Base-by-base conservation (phyloP, 1,140 invertebrate genomes). In the Eufriesea mexicana region DNA sequence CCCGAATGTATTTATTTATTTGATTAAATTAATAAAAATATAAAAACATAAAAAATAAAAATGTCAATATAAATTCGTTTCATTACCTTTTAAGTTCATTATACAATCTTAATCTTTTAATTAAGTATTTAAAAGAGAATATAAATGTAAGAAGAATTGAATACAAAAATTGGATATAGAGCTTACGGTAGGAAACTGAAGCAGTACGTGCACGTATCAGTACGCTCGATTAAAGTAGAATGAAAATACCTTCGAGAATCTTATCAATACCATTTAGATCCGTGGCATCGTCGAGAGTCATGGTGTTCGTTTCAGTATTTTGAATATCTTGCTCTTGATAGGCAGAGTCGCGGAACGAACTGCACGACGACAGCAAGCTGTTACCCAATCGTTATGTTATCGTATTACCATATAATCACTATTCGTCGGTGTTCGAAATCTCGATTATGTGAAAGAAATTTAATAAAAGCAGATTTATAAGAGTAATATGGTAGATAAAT, bases 321-420 rank as follows among this genome's bases (percentile, higher is more conserved):
- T 93, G 93, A 59, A 93, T 92, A 84, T 94, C 94, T 88, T 94
- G 94, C 80, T 93, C 93, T 74, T 95, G 95, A 84, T 95, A 95
- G 75, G 95, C 95, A 66, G 96, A 96, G 92, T 97, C 97, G 86
- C 97, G 95, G 94, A 97, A 97, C 68, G 97, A 97, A 95, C 97
- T 97, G 95, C 96, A 97, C 91, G 97, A 97, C 85, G 97, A 97
- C 88, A 97, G 95, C 90, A 97, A 94, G 94, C 97, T 97, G 94
- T 87, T 49, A 76, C 51, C 64, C 71, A 88, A 57, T 51, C 61
- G 12, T 84, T 84, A 78, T 55, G 20, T 79, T 51, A 59, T 54
- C 8, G 18, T 54, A 67, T 76, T 9, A 86, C 59, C 9, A 77
- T 79, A 74, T 70, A 18, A 51, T n/a, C n/a, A 55, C 8, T 20